Conservation (phyloP, 2,113 vertebrate species). For the Oryzias javanicus region DNA sequence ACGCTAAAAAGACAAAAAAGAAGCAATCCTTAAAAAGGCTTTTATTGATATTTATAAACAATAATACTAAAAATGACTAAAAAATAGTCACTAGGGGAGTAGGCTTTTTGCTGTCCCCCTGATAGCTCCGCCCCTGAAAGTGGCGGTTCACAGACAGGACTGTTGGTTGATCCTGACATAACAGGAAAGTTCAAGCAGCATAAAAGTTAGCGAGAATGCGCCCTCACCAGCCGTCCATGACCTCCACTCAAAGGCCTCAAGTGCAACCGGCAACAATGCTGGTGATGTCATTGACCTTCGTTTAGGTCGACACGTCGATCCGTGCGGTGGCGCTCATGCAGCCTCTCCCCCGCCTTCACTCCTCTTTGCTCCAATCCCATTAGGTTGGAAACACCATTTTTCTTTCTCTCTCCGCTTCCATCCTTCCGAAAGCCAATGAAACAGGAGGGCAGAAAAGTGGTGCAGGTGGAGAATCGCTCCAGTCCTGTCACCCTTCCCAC, state of each 20-base stretch:
- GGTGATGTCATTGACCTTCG: constrained; percentile 25
- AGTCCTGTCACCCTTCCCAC: constrained; percentile 62
- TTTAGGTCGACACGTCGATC: constrained; percentile 25
- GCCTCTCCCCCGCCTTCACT: background rate
- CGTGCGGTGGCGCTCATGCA: background rate
- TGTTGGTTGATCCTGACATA: no score
- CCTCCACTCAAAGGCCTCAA: constrained; percentile 36
- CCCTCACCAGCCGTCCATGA: constrained; percentile 14
- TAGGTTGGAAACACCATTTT: constrained; percentile 40
- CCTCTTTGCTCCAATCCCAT: constrained; percentile 9
- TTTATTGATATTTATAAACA: no score
- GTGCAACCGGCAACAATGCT: constrained; percentile 11
- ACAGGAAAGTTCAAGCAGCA: background rate
- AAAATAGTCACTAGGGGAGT: no score
- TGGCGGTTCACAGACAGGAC: no score
- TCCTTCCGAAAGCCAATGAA: constrained; percentile 31
- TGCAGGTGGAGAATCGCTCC: constrained; percentile 49
- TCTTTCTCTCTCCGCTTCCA: constrained; percentile 4
- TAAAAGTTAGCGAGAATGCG: constrained; percentile 6
- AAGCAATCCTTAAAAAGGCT: no score
- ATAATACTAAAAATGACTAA: no score
- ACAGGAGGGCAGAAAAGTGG: constrained; percentile 34
- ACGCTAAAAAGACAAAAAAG: no score
- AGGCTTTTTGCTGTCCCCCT: no score
- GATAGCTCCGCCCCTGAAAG: no score